Base-by-base conservation (phyloP, 2,888 invertebrate species). In the Andrena bucephala region DNA sequence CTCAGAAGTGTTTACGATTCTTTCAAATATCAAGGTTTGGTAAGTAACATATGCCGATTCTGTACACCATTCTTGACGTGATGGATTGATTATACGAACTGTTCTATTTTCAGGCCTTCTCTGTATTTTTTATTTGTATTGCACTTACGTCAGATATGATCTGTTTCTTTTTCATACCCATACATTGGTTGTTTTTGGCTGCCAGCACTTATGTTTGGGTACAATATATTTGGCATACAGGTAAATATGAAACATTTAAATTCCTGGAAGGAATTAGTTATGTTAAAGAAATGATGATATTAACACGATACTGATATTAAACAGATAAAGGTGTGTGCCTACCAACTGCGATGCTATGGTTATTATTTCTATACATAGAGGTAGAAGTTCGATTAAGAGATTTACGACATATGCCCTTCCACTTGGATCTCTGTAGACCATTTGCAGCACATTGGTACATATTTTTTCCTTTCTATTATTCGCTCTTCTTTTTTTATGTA, bases 201-300 rank as follows among this genome's bases (percentile, higher is more conserved):
- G 99, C 99, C 92, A 99, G 99, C 95, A 99, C 99, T 92, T 99
- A 99, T 95, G 99, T 99, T 86, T 99, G 99, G 99, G 98, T 99
- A 93, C 99, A 99, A 95, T 99, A 98, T 94, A 98, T 99, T 87
- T 99, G 99, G 99, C 98, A 98, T 94, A 98, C 98, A 96, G 98
- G 99, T 97, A 94, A 95, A 88, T 89, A 70, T 27, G 29, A 54
- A 75, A 66, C 8, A 27, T 73, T 24, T 6, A 29, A 0, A 54
- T 50, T 20, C 20, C 42, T 27, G 33, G 0, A 2, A 36, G 29
- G 52, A 54, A 7, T 65, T 36, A n/a, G 8, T 54, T 54, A 3
- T 8, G 3, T 70, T 48, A 48, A 27, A 5, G 24, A 29, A 29
- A 75, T 50, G 20, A 8, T 70, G 52, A 81, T 65, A 5, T 1